Evolutionary conservation across 2,113 vertebrate genomes (phyloP).

Genomic region (Corythornis madagascariensis): DNA sequence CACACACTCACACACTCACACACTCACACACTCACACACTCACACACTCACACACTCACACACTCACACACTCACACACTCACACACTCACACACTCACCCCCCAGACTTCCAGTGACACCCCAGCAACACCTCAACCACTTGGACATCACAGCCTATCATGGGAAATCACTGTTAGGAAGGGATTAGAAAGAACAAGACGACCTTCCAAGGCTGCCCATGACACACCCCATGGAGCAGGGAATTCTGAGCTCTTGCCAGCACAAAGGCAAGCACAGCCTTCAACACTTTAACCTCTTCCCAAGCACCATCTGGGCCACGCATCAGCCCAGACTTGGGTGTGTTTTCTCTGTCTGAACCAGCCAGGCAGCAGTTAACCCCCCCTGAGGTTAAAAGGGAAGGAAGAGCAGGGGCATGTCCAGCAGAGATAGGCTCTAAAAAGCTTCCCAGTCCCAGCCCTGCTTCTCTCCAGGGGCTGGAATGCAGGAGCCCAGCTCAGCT

Average conservation of each 20-base stretch:
- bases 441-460: neutral
- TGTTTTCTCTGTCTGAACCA: neutral
- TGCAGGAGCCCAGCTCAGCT: constrained; percentile 16
- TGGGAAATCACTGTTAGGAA: neutral
- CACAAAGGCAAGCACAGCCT: neutral
- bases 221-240: neutral
- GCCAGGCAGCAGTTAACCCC: neutral
- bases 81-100: no score
- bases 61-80: no score
- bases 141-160: neutral
- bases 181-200: neutral
- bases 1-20: no score
- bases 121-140: neutral
- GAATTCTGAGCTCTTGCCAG: neutral
- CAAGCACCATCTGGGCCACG: neutral
- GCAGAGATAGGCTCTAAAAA: neutral
- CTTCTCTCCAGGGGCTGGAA: constrained; percentile 44
- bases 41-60: no score
- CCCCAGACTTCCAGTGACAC: no score
- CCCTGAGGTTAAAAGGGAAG: constrained; percentile 5
- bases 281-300: neutral
- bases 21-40: no score
- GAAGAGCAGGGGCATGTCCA: neutral
- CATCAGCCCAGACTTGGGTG: neutral
- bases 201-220: neutral